phyloP scores from a whole-genome alignment of 1,140 invertebrate species.

The Nasonia giraulti region DNA sequence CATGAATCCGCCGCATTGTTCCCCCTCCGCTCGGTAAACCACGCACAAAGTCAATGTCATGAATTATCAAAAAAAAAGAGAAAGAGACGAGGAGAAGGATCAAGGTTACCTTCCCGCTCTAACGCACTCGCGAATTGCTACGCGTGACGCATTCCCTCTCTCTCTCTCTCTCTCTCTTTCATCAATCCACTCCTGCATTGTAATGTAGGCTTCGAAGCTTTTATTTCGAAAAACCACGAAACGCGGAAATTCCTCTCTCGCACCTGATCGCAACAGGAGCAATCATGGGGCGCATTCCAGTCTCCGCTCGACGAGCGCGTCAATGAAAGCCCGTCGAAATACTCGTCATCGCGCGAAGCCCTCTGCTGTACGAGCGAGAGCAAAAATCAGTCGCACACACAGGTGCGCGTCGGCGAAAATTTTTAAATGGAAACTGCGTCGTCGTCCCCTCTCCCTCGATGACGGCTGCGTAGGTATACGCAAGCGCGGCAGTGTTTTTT shows the following conservation, averaged over 20 bases:
- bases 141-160: background rate
- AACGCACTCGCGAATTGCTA: background rate
- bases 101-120: conserved; percentile 28
- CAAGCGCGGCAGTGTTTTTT: background rate
- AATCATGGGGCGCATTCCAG: no score
- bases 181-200: background rate
- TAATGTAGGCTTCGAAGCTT: background rate
- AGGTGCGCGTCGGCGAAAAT: background rate
- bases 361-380: background rate
- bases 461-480: background rate
- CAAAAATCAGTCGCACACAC: background rate
- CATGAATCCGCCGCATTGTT: conserved; percentile 38
- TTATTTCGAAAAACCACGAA: no score
- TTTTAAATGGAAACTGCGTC: background rate
- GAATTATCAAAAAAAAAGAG: conserved; percentile 28
- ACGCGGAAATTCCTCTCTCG: no score
- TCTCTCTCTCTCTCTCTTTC: background rate
- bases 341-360: background rate
- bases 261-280: no score
- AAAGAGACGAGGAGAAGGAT: background rate
- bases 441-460: background rate
- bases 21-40: background rate
- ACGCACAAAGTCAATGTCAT: conserved; percentile 37
- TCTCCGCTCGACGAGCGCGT: no score
- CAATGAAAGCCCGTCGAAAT: no score